phyloP scores from a whole-genome alignment of 2,888 invertebrate species.

The Thera obeliscata region DNA sequence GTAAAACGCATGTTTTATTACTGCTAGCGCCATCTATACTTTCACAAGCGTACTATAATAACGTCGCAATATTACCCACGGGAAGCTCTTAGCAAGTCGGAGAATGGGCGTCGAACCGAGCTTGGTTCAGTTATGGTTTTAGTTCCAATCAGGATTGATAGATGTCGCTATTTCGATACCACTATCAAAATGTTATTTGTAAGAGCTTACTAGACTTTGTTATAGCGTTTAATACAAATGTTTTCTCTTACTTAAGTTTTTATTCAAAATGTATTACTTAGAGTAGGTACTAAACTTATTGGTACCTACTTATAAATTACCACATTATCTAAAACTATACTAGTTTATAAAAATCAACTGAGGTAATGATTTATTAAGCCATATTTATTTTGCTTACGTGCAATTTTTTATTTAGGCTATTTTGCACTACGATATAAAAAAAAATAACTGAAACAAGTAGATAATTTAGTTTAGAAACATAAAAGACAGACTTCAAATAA shows the following conservation, averaged over 20 bases:
- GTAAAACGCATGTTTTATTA: background rate
- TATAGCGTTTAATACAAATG: too few relatives aligned
- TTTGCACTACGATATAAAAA: background rate
- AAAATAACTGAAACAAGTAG: background rate
- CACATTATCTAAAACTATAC: too few relatives aligned
- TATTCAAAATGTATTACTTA: too few relatives aligned
- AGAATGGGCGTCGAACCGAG: background rate
- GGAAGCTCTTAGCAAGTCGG: too few relatives aligned
- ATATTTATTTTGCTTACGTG: background rate
- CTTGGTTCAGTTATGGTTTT: background rate
- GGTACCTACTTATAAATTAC: too few relatives aligned
- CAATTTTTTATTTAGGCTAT: background rate
- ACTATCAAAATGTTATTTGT: too few relatives aligned
- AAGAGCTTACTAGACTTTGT: too few relatives aligned
- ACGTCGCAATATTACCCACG: too few relatives aligned
- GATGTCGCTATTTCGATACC: constrained; percentile 16
- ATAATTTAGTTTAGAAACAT: background rate
- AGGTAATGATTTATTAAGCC: background rate
- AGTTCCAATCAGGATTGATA: constrained; percentile 3
- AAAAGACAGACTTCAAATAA: too few relatives aligned
- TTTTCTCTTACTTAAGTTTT: too few relatives aligned
- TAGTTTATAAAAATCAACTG: too few relatives aligned
- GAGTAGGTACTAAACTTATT: too few relatives aligned
- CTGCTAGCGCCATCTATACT: constrained; percentile 29
- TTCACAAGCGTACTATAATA: background rate